These are phyloP conservation scores for Pristiophorus japonicus DNA, from an alignment of 2,113 vertebrate genomes.

Conservation along the genomic window DNA sequence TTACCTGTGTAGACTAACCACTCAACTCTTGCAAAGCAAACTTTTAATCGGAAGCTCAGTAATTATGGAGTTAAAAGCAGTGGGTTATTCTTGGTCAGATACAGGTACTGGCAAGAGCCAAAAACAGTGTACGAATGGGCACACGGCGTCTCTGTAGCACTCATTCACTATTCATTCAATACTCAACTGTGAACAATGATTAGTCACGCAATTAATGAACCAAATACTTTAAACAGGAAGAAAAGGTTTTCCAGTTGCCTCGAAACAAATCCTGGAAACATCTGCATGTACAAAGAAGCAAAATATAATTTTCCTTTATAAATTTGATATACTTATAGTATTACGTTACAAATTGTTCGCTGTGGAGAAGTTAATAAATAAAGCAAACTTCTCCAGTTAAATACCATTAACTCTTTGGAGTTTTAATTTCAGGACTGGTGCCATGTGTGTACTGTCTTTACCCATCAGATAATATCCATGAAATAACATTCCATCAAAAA, in stretches of 20 bases:
- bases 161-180: background rate
- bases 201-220: background rate
- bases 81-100: background rate
- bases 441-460: background rate
- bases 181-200: slow-evolving; percentile 11
- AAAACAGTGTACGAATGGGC: background rate
- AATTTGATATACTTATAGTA: background rate
- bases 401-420: background rate
- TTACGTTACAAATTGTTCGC: background rate
- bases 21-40: background rate
- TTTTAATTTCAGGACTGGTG: background rate
- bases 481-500: background rate
- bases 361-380: background rate
- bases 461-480: background rate
- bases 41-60: too few relatives aligned
- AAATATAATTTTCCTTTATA: background rate
- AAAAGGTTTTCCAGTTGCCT: background rate
- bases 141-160: background rate
- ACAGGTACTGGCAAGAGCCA: too few relatives aligned
- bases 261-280: slow-evolving; percentile 35
- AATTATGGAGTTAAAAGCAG: background rate
- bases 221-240: background rate
- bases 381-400: background rate
- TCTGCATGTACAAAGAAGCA: background rate
- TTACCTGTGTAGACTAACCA: too few relatives aligned